Evolutionary conservation across 2,888 invertebrate species (phyloP).

Genomic region (Spisula solida): DNA sequence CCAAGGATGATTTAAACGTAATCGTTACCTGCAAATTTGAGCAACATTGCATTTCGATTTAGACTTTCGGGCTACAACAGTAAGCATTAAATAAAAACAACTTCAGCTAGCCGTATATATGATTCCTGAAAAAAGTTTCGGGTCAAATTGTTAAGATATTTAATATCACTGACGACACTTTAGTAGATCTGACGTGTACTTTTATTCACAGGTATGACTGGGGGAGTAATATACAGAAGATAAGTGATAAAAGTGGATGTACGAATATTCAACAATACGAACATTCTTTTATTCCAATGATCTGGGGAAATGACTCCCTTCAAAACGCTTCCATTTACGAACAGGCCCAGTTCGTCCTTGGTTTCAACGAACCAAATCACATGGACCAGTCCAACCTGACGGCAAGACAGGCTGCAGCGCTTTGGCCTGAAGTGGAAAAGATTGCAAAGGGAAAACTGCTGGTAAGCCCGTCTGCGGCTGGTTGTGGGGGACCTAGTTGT

Average conservation of each 20-base stretch:
- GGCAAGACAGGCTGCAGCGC: slow-evolving; percentile 67
- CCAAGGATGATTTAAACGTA: no score
- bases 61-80: no score
- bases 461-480: slow-evolving; percentile 73
- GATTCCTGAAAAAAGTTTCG: no score
- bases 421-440: slow-evolving; percentile 72
- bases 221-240: slow-evolving; percentile 48
- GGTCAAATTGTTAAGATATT: no score
- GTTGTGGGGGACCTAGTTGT: slow-evolving; percentile 57
- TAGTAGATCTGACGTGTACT: no score
- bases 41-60: no score
- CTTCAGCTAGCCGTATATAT: no score
- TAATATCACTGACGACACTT: no score
- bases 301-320: slow-evolving; percentile 67
- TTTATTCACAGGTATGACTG: slow-evolving; percentile 69
- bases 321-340: slow-evolving; percentile 26
- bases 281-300: slow-evolving; percentile 71
- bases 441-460: slow-evolving; percentile 62
- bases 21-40: no score
- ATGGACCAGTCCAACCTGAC: slow-evolving; percentile 70
- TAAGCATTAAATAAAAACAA: no score
- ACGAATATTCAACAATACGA: slow-evolving; percentile 44
- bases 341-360: slow-evolving; percentile 65
- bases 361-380: slow-evolving; percentile 78
- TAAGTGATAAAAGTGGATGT: slow-evolving; percentile 47